A percentile compares a stretch with the other conserved stretches of the same genome.
Evolutionary conservation across 2,888 invertebrate species (phyloP).

Genomic region (Punctoribates punctum): DNA sequence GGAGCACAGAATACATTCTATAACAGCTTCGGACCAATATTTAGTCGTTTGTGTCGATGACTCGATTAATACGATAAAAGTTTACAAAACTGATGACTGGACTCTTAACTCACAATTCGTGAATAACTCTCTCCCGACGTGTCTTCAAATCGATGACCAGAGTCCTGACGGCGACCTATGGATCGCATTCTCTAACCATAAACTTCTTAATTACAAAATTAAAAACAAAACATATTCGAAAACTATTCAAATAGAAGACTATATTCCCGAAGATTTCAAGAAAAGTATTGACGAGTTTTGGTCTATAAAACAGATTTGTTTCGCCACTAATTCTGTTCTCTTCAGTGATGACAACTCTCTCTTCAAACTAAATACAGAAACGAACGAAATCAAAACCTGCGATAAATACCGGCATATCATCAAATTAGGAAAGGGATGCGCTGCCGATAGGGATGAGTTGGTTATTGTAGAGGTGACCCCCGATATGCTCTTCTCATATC

Average conservation of each 20-base stretch:
- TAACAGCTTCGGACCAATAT: not conserved
- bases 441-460: conserved; percentile 14
- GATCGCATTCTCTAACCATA: conserved; percentile 31
- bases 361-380: conserved; percentile 8
- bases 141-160: not conserved
- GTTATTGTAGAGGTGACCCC: conserved; percentile 39
- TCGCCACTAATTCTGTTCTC: conserved; percentile 17
- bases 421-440: conserved; percentile 13
- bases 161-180: conserved; percentile 17
- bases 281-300: conserved; percentile 35
- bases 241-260: conserved; percentile 6
- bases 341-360: conserved; percentile 30
- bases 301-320: conserved; percentile 35
- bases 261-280: not conserved
- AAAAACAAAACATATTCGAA: not conserved
- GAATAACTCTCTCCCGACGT: conserved; percentile 3
- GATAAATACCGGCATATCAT: conserved; percentile 38
- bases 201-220: conserved; percentile 30
- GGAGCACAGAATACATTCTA: not conserved
- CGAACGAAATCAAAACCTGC: conserved; percentile 24
- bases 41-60: conserved; percentile 17
- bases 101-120: not conserved
- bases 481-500: not conserved
- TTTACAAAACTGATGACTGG: not conserved
- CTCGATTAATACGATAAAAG: not conserved